Base-by-base conservation (phyloP, 2,888 invertebrate genomes). In the Pyrocoelia pectoralis region DNA sequence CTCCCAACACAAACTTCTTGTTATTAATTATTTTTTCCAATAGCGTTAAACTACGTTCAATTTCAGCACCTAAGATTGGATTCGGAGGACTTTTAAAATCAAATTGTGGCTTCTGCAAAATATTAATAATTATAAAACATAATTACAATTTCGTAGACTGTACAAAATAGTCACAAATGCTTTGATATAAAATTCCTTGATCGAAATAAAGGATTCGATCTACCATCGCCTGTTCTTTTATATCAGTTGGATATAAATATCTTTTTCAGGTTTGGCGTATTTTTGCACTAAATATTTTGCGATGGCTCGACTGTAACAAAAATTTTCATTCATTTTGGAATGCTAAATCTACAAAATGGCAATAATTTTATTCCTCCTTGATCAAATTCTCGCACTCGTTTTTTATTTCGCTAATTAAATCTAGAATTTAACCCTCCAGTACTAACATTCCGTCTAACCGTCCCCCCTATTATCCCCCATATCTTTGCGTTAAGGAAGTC, bases 241-340 rank as follows among this genome's bases (percentile, higher is more conserved):
- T 46, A 28, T 60, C 56, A 1, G n/a, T n/a, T 13, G 65, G 65
- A 40, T 65, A 65, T 13, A 65, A 29, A 14, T 24, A 8, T 19
- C 29, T 17, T 17, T 43, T 1, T 60, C 56, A 1, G 6, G 5
- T 6, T 43, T 10, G 10, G 56, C 65, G 41, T 56, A 60, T 29
- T 56, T 65, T 19, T 52, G 65, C 2, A 60, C 65, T 13, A 65
- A 18, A 56, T 65, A 65, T 48, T 65, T 65, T 1, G 65, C 43
- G n/a, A 65, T 65, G 6, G 15, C 65, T 38, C 56, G 65, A 29
- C 65, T 65, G 52, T n/a, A 61, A 61, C 19, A 40, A 50, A 14
- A 24, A n/a, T n/a, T 49, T 43, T 3, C 24, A 24, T 5, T 24
- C 6, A 24, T 24, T 24, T 24, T 3, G 24, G 24, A 6, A 24